Percentiles rank a stretch among this genome's conserved stretches.
phyloP scores from a whole-genome alignment of 2,797 vertebrate species.

The Labroides dimidiatus region DNA sequence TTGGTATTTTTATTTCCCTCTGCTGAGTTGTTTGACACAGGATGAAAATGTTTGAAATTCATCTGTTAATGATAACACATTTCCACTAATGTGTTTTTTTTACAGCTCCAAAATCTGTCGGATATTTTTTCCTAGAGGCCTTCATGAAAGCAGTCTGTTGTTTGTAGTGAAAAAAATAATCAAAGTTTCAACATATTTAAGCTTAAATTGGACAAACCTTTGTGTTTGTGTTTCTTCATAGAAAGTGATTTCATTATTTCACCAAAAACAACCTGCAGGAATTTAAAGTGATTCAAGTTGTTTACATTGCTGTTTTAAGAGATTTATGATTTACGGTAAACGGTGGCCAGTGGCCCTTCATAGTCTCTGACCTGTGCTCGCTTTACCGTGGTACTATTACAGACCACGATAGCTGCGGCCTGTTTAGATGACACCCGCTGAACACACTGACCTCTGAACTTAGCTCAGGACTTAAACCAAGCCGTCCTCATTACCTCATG shows the following conservation, averaged over 20 bases:
- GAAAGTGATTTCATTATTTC: slow-evolving; percentile 11
- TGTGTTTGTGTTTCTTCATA: too few species aligned
- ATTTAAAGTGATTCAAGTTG: slow-evolving; percentile 64
- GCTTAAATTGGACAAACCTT: not conserved
- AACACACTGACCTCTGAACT: slow-evolving; percentile 74
- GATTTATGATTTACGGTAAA: slow-evolving; percentile 73
- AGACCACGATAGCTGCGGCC: slow-evolving; percentile 50
- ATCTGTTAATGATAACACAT: not conserved
- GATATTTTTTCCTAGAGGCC: not conserved
- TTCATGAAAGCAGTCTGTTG: not conserved
- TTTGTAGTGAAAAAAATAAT: not conserved
- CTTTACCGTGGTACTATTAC: slow-evolving; percentile 67
- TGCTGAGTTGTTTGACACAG: slow-evolving; percentile 3
- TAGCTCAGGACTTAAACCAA: slow-evolving; percentile 65
- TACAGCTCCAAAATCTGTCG: not conserved
- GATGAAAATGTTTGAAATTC: slow-evolving; percentile 10
- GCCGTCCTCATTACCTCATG: slow-evolving; percentile 83
- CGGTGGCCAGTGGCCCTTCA: slow-evolving; percentile 14
- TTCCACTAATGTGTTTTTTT: not conserved
- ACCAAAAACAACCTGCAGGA: slow-evolving; percentile 56
- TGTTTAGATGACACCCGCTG: slow-evolving; percentile 76
- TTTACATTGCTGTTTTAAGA: slow-evolving; percentile 68
- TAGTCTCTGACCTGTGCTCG: slow-evolving; percentile 61
- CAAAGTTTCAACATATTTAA: not conserved
- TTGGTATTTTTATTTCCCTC: slow-evolving; percentile 10